Evolutionary conservation across 2,113 vertebrate species (phyloP).

Genomic region (Ginglymostoma cirratum): DNA sequence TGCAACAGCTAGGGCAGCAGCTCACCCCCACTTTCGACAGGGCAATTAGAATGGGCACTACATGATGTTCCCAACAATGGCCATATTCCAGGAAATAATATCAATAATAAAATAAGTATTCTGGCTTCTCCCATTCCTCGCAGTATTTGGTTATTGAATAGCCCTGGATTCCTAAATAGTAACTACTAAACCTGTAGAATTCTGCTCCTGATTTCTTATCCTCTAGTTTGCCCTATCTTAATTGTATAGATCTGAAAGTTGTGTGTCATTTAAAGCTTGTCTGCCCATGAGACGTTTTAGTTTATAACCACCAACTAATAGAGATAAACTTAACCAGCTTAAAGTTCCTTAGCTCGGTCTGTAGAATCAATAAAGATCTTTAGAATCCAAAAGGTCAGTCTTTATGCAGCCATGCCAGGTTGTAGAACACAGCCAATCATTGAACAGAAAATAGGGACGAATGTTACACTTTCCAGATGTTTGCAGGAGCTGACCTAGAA

Average conservation of each 20-base stretch:
- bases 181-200: neutral
- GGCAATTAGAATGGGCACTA: neutral
- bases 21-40: neutral
- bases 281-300: neutral
- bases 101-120: neutral
- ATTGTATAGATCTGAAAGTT: neutral
- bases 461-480: too few relatives aligned
- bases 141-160: neutral
- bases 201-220: neutral
- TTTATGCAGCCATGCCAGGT: neutral
- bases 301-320: too few relatives aligned
- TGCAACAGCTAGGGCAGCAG: neutral
- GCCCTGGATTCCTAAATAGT: neutral
- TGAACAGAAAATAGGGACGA: neutral
- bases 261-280: neutral
- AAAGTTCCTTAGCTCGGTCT: neutral
- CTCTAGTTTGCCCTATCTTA: neutral
- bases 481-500: too few relatives aligned
- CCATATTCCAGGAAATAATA: neutral
- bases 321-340: neutral
- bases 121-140: neutral
- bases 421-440: neutral
- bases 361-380: neutral
- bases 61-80: neutral
- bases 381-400: neutral